phyloP scores from a whole-genome alignment of 2,797 vertebrate genomes.

The Ctenopoma kingsleyae region DNA sequence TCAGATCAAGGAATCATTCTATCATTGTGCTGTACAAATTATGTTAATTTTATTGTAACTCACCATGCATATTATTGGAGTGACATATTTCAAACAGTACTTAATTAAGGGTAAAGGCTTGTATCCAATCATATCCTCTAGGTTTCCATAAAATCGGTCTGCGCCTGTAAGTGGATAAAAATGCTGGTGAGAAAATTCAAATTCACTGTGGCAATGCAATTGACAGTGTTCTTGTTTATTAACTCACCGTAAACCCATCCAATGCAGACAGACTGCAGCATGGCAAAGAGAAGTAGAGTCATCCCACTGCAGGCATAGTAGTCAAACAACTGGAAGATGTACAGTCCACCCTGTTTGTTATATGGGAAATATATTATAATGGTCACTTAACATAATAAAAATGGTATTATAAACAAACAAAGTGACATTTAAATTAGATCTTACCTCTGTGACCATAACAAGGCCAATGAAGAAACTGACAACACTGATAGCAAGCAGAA shows the following conservation, averaged over 20 bases:
- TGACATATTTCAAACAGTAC: conserved; percentile 84
- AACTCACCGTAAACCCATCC: conserved; percentile 87
- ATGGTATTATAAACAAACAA: not conserved
- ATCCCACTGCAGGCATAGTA: conserved; percentile 88
- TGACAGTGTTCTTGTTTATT: not conserved
- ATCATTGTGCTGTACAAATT: not conserved
- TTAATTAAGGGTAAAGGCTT: conserved; percentile 79
- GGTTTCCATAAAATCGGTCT: conserved; percentile 81
- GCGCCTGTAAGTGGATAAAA: conserved; percentile 70
- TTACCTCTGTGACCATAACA: conserved; percentile 86
- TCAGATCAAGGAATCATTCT: no score
- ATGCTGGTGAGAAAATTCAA: not conserved
- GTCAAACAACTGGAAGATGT: conserved; percentile 88
- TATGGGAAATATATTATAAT: not conserved
- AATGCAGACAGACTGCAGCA: conserved; percentile 79
- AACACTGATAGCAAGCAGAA: conserved; percentile 79
- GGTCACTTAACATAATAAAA: not conserved
- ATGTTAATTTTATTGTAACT: conserved; percentile 51
- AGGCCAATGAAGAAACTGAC: conserved; percentile 81
- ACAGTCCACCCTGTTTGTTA: conserved; percentile 82
- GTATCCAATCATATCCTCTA: conserved; percentile 88
- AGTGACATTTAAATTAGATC: conserved; percentile 5
- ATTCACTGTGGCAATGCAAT: not conserved
- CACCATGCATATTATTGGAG: conserved; percentile 83
- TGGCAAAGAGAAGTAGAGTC: conserved; percentile 85